Conservation (phyloP, 2,797 vertebrate species). For the Dendrocincla tyrannina region DNA sequence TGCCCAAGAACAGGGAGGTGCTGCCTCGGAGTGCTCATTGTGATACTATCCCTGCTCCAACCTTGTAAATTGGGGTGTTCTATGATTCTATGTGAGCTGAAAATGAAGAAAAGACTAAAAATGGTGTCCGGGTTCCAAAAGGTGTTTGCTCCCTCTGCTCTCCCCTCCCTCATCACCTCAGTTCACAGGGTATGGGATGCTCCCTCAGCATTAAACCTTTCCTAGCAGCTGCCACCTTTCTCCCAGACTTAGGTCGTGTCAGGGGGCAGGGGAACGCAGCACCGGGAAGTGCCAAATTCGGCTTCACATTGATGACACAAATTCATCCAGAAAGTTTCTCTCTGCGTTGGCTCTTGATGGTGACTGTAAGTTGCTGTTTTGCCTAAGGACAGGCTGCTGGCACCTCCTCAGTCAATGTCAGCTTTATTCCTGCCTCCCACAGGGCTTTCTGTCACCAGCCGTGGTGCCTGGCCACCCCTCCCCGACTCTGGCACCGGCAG, state of each 20-base stretch:
- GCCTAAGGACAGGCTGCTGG: constrained; percentile 8
- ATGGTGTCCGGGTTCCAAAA: neutral
- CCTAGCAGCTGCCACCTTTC: neutral
- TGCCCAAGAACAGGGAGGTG: neutral
- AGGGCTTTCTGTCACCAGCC: neutral
- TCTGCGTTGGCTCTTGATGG: neutral
- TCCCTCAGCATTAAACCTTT: neutral
- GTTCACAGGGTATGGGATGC: rapidly evolving
- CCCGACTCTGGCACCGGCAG: neutral
- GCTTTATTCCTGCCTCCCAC: neutral
- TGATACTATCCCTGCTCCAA: rapidly evolving
- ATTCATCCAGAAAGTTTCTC: neutral
- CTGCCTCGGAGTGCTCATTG: rapidly evolving
- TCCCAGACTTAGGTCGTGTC: rapidly evolving
- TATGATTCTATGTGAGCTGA: neutral
- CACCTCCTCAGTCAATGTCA: neutral
- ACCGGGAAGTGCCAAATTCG: neutral
- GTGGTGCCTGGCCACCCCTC: neutral
- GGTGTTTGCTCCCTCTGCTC: neutral
- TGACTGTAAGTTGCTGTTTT: neutral
- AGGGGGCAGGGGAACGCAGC: neutral
- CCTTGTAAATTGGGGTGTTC: neutral
- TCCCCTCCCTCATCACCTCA: neutral
- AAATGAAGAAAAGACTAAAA: neutral
- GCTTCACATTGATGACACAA: neutral